phyloP scores from a whole-genome alignment of 2,113 vertebrate species.

The Hoplias malabaricus region DNA sequence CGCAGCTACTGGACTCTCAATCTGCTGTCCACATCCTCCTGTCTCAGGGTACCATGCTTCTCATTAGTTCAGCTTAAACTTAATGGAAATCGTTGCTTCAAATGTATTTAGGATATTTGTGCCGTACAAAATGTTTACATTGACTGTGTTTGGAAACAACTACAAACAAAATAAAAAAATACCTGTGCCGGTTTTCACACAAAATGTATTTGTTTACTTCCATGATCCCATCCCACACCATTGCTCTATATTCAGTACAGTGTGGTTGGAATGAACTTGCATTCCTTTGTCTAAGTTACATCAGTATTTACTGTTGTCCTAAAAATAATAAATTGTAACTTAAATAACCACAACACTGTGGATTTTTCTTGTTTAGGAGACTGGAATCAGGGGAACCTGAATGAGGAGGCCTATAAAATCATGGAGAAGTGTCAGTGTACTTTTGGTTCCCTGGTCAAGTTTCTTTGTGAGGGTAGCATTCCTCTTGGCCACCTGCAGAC shows the following conservation, averaged over 20 bases:
- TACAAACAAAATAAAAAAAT: too few species aligned
- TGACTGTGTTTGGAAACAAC: too few species aligned
- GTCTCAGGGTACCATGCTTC: conserved; percentile 51
- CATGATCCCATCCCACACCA: too few species aligned
- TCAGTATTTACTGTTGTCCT: neutral
- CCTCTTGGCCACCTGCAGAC: conserved; percentile 58
- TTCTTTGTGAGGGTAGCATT: conserved; percentile 62
- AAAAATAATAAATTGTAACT: neutral
- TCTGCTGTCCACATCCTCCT: conserved; percentile 64
- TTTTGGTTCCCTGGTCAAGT: conserved; percentile 53
- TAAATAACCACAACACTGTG: neutral
- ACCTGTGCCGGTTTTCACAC: too few species aligned
- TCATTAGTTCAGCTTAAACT: too few species aligned
- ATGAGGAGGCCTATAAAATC: conserved; percentile 51
- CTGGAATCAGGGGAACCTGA: conserved; percentile 59
- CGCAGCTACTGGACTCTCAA: conserved; percentile 62
- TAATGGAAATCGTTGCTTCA: too few species aligned
- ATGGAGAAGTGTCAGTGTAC: conserved; percentile 47
- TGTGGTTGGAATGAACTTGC: too few species aligned
- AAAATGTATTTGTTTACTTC: too few species aligned
- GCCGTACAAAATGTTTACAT: too few species aligned
- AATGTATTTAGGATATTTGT: too few species aligned
- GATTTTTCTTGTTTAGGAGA: conserved; percentile 49
- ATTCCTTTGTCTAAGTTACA: too few species aligned
- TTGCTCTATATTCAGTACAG: too few species aligned